phyloP scores from a whole-genome alignment of 2,797 vertebrate genomes.

The Borostomias antarcticus region DNA sequence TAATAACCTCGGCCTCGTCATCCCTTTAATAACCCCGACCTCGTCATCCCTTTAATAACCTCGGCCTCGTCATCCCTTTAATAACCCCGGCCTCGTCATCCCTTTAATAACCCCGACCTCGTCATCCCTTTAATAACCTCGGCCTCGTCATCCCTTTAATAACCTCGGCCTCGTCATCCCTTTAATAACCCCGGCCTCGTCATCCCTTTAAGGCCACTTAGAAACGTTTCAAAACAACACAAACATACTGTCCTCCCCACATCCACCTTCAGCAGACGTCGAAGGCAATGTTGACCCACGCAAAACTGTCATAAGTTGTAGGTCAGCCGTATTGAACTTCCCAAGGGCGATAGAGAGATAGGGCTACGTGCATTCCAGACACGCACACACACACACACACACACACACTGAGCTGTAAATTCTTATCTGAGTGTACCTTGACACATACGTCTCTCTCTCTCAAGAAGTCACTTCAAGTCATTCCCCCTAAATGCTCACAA shows the following conservation, averaged over 20 bases:
- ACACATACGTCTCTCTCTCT: slow-evolving; percentile 5
- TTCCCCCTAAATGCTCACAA: neutral
- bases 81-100: neutral
- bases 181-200: neutral
- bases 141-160: neutral
- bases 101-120: too few species aligned
- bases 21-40: too few species aligned
- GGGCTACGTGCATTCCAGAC: neutral
- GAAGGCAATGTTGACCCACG: neutral
- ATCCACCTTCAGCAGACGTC: neutral
- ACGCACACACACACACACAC: too few species aligned
- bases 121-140: neutral
- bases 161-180: neutral
- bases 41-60: neutral
- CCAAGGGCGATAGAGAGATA: slow-evolving; percentile 17
- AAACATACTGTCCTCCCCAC: neutral
- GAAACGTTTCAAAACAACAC: neutral
- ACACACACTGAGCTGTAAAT: slow-evolving; percentile 39
- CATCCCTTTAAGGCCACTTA: neutral
- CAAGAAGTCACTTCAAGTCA: neutral
- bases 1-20: neutral
- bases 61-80: neutral
- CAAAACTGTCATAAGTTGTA: neutral
- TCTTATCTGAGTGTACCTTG: slow-evolving; percentile 55
- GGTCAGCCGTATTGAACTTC: neutral